Percentiles rank a stretch among this genome's conserved stretches.
Evolutionary conservation across 1,140 invertebrate genomes (phyloP).

Genomic region (Drosophila varians): DNA sequence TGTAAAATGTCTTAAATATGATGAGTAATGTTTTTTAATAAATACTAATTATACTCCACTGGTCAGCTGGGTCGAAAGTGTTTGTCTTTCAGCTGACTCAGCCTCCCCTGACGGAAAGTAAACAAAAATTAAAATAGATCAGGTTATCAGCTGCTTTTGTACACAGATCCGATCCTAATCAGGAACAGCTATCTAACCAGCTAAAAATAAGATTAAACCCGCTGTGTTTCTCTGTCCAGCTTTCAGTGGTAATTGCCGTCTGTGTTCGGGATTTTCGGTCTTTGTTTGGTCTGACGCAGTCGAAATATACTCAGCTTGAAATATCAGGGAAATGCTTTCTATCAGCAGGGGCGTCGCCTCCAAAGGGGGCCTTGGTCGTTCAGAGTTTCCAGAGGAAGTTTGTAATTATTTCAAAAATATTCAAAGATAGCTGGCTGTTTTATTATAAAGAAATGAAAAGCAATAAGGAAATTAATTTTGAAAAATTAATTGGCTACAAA

Average conservation of each 20-base stretch:
- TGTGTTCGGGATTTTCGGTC: conserved; percentile 15
- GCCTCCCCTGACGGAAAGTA: background rate
- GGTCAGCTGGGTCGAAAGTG: background rate
- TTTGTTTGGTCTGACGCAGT: conserved; percentile 38
- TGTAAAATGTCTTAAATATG: background rate
- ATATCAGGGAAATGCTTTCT: conserved; percentile 2
- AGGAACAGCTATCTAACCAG: conserved; percentile 1
- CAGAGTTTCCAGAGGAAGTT: background rate
- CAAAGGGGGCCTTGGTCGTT: background rate
- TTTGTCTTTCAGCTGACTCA: conserved; percentile 25
- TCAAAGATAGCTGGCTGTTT: background rate
- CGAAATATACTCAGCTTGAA: conserved; percentile 3
- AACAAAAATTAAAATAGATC: conserved; percentile 17
- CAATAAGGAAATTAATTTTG: no score
- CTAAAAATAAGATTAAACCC: conserved; percentile 29
- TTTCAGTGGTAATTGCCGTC: background rate
- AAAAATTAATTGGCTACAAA: background rate
- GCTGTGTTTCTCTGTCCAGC: conserved; percentile 2
- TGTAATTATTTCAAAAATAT: background rate
- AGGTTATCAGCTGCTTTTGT: conserved; percentile 22
- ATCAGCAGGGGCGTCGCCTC: conserved; percentile 7
- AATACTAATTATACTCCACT: conserved; percentile 13
- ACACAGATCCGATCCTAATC: conserved; percentile 22
- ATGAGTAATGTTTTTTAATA: conserved; percentile 28
- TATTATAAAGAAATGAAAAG: no score